Base-by-base conservation (phyloP, 2,113 vertebrate species). In the Agelaius tricolor region DNA sequence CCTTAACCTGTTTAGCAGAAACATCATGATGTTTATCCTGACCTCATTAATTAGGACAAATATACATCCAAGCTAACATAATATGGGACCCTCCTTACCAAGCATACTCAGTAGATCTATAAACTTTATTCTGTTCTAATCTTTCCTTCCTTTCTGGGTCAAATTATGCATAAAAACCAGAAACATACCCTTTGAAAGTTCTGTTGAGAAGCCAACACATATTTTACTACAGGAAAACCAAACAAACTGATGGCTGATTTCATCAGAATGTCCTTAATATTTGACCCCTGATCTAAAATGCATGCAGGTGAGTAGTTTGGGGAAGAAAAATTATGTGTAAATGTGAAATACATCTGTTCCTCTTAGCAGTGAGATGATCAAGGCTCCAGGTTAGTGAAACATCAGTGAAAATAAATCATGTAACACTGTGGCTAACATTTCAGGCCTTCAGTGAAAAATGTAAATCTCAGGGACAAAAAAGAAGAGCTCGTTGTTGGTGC, bases 391-490 rank as follows among this genome's bases (percentile, higher is more conserved):
- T 37, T 24, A 57, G 19, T 41, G 28, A 47, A 74, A 65, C 19
- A 66, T 68, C 28, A 61, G n/a, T 47, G 47, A 74, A 81, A 93
- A 67, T 67, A 92, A 94, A 90, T 90, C 72, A 72, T 58, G 44
- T 82, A 92, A 94, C 41, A 7, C 24, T 84, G 11, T 46, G 89
- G 71, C 72, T 88, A 84, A 69, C 35, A 85, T 51, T 71, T 74
- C 59, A 47, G 84, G 27, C 52, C 65, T 94, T 94, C 90, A 67
- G 62, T 96, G 93, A 89, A 71, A 71, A 85, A 96, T 75, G n/a
- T 65, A 90, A 89, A 94, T 87, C 33, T 91, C 47, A 71, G 57
- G 23, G 1, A 6, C 26, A 58, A 78, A 85, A 23, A 52, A 39
- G 57, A 79, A 65, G 63, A 88, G 26, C n/a, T 90, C 71, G 22